Evolutionary conservation across 2,113 vertebrate species (phyloP).

Genomic region (Globicephala melas): DNA sequence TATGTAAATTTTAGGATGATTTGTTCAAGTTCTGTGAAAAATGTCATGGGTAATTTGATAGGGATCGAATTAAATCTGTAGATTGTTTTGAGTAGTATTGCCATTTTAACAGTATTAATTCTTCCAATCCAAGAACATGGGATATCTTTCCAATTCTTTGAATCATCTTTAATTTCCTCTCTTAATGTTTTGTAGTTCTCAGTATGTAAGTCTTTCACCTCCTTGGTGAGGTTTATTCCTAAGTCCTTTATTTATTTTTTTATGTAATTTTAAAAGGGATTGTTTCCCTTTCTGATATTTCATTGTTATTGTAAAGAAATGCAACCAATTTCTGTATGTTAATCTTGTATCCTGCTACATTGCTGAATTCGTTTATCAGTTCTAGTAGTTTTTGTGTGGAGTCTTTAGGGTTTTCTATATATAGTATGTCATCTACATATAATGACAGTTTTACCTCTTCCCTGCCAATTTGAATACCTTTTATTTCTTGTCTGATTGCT

Average conservation of each 20-base stretch:
- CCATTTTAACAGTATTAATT: not conserved
- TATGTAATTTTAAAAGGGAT: not conserved
- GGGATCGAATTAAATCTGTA: not conserved
- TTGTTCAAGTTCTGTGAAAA: not conserved
- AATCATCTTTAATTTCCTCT: not conserved
- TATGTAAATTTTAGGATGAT: not conserved
- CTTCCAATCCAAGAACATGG: not conserved
- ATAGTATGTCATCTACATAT: not conserved
- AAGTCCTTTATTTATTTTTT: not conserved
- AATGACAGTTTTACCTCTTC: not conserved
- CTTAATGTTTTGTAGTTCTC: not conserved
- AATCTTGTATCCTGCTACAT: not conserved
- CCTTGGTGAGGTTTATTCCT: not conserved
- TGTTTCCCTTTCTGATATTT: not conserved
- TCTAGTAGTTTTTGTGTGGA: not conserved
- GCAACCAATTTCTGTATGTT: not conserved
- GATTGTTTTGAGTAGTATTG: not conserved
- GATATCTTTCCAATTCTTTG: not conserved
- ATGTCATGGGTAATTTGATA: not conserved
- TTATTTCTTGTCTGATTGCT: not conserved
- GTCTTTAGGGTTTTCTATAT: not conserved
- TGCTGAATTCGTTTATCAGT: not conserved
- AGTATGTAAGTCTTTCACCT: not conserved
- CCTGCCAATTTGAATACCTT: not conserved
- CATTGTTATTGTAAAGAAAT: not conserved